Evolutionary conservation across 2,113 vertebrate genomes (phyloP).

Genomic region (Archilochus colubris): DNA sequence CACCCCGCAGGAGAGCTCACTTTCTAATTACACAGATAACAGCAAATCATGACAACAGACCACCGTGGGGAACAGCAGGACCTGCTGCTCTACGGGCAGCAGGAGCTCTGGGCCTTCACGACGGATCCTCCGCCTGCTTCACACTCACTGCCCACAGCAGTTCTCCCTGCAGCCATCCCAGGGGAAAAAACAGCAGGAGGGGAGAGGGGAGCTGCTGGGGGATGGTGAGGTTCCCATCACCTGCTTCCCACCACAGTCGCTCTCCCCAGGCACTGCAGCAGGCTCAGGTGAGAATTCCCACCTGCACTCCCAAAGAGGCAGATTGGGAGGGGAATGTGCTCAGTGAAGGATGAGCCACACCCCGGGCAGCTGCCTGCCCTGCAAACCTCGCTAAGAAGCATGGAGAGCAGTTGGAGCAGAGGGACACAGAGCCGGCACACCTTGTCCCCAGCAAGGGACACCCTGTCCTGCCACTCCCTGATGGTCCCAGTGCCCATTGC

Average conservation of each 20-base stretch:
- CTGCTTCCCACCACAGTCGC: neutral
- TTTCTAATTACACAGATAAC: conserved; percentile 6
- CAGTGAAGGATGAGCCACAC: accelerated
- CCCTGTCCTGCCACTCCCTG: accelerated
- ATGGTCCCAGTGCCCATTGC: accelerated
- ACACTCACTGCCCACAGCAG: neutral
- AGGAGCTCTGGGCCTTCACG: neutral
- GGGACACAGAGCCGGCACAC: accelerated
- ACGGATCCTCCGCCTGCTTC: neutral
- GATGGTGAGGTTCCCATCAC: accelerated
- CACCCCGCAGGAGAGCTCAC: neutral
- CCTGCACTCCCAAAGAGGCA: accelerated
- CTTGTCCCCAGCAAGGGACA: accelerated
- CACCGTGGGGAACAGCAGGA: neutral
- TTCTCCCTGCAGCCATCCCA: neutral
- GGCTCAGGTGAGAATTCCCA: accelerated
- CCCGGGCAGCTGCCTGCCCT: neutral
- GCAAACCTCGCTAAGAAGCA: neutral
- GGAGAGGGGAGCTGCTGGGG: neutral
- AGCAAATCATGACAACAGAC: neutral
- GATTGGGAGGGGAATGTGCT: accelerated
- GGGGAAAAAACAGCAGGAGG: neutral
- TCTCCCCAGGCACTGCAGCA: accelerated
- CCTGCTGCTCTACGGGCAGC: neutral
- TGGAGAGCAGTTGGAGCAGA: neutral